Percentiles rank a stretch among this genome's conserved stretches.
These are phyloP conservation scores for Nomada fucata DNA, from an alignment of 2,888 invertebrate species.

Conservation along the genomic window DNA sequence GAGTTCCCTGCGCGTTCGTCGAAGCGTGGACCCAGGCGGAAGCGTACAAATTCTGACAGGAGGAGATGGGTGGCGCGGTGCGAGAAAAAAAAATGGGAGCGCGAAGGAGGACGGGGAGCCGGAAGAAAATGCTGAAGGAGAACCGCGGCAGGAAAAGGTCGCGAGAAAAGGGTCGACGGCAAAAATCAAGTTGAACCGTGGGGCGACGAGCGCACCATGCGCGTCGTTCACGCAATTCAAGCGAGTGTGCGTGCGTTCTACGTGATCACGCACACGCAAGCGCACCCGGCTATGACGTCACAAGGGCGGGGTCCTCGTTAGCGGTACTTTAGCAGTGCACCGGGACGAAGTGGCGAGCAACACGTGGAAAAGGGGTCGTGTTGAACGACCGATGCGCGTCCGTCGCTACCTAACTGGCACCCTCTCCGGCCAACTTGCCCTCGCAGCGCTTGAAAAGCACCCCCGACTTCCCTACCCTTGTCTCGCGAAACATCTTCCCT, in stretches of 20 bases:
- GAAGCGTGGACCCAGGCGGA: neutral
- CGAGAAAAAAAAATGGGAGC: too few species aligned
- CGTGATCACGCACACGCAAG: slow-evolving; percentile 69
- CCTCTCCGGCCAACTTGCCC: slow-evolving; percentile 17
- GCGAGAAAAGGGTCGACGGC: slow-evolving; percentile 23
- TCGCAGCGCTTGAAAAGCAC: slow-evolving; percentile 16
- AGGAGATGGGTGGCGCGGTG: neutral
- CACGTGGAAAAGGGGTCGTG: slow-evolving; percentile 79
- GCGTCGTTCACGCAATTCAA: neutral
- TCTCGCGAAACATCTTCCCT: neutral
- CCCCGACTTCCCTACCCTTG: neutral
- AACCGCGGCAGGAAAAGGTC: neutral
- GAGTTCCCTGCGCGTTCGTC: neutral
- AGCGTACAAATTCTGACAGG: neutral
- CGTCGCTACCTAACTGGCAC: slow-evolving; percentile 14
- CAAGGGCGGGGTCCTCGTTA: slow-evolving; percentile 83
- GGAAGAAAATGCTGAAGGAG: neutral
- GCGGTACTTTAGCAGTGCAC: slow-evolving; percentile 70
- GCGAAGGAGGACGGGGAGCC: neutral
- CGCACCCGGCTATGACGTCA: slow-evolving; percentile 78
- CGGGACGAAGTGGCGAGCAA: slow-evolving; percentile 76
- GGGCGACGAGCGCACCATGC: slow-evolving; percentile 11
- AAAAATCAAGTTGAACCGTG: neutral
- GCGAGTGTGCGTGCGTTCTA: slow-evolving; percentile 50
- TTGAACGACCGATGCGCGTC: slow-evolving; percentile 42